These are phyloP conservation scores for Drosophila incognita DNA, from an alignment of 2,888 invertebrate species.

Conservation along the genomic window DNA sequence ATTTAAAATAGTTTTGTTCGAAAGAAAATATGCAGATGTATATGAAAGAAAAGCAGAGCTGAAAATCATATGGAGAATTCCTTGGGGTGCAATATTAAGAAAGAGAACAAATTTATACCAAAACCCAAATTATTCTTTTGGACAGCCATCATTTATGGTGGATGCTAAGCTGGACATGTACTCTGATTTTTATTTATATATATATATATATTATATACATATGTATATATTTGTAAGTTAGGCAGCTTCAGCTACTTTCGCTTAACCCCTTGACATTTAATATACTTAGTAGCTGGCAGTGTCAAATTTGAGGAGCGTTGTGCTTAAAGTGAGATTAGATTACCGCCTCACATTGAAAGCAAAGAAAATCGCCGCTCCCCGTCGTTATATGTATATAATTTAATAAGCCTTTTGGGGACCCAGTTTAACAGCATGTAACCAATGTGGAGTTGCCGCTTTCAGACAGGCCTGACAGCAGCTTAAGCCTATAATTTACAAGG, in stretches of 20 bases:
- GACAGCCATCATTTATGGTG: constrained; percentile 34
- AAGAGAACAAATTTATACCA: constrained; percentile 16
- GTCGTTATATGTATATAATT: constrained; percentile 64
- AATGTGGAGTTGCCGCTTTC: constrained; percentile 8
- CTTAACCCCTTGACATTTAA: constrained; percentile 76
- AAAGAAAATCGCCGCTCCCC: constrained; percentile 10
- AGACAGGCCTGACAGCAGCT: constrained; percentile 37
- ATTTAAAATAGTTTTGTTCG: constrained; percentile 41
- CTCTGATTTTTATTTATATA: constrained; percentile 60
- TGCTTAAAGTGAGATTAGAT: constrained; percentile 72
- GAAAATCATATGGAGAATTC: constrained; percentile 49
- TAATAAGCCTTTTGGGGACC: constrained; percentile 64
- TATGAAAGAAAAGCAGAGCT: constrained; percentile 10
- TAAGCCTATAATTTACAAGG: constrained; percentile 81
- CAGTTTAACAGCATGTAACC: constrained; percentile 58
- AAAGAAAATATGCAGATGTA: neutral
- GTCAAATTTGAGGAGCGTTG: constrained; percentile 44
- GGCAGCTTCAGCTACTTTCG: constrained; percentile 28
- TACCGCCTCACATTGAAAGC: constrained; percentile 53
- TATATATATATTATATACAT: neutral
- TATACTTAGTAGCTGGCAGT: constrained; percentile 49
- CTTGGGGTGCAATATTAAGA: constrained; percentile 59
- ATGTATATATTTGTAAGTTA: constrained; percentile 1
- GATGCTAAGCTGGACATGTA: constrained; percentile 37
- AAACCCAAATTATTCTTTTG: constrained; percentile 59